Base-by-base conservation (phyloP, 2,888 invertebrate species). In the Hipparchia semele region DNA sequence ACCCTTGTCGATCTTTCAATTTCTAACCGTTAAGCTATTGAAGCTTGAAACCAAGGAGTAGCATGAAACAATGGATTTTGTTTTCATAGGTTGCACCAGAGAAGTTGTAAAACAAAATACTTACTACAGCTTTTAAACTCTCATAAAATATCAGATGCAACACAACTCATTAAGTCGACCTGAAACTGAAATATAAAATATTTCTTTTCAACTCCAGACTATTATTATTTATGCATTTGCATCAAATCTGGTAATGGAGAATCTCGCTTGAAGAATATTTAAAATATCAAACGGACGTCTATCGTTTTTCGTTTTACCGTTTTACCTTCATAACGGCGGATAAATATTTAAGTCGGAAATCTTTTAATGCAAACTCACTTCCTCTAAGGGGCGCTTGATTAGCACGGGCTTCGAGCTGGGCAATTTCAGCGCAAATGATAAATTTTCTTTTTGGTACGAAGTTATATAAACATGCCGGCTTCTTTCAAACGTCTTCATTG, bases 251-350 rank as follows among this genome's bases (percentile, higher is more conserved):
- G 66, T 73, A 75, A 75, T 73, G 73, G 66, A 61, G 66, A 71
- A 64, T 62, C 53, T 71, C 61, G 45, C 59, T 33, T 59, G 51
- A 60, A 75, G 73, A 39, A 54, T 73, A 73, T 75, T 73, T 75
- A 75, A 75, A 73, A 66, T 73, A 68, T 75, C 73, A 73, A 69
- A 73, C 54, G 67, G 70, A 64, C 56, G 67, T 64, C 72, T 70
- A 68, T 74, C 72, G 45, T 71, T 75, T 75, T 60, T 39, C 68
- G 12, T 56, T 73, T 49, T 60, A 60, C 60, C 61, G 23, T 49
- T 73, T 33, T 60, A 68, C 60, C 68, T 61, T 65, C 66, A 58
- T 64, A 69, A 65, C 73, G 60, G 70, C 65, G 68, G 70, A 68
- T 66, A 73, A 75, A 75, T 12, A 73, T 59, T 73, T 61, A 69